Evolutionary conservation across 2,888 invertebrate genomes (phyloP).

Genomic region (Helobdella robusta): DNA sequence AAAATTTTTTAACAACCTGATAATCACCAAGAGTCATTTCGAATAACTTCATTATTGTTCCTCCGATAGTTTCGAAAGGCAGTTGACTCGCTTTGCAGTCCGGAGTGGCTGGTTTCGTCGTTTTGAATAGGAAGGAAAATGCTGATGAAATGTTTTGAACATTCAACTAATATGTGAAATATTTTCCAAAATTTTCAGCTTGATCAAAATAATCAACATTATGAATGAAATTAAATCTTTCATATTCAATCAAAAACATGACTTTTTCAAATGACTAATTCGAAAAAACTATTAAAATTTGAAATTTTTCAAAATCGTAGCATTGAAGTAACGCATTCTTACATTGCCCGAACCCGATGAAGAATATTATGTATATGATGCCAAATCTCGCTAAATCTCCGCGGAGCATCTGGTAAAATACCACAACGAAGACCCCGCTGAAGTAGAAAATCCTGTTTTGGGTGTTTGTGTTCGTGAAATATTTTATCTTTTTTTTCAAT

Average conservation of each 20-base stretch:
- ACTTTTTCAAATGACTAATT: too few species aligned
- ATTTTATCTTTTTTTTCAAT: too few species aligned
- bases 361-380: conserved; percentile 85
- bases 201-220: neutral
- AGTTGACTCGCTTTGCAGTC: too few species aligned
- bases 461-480: too few species aligned
- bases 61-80: conserved; percentile 67
- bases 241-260: neutral
- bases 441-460: conserved; percentile 76
- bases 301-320: too few species aligned
- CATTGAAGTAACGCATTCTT: conserved; percentile 53
- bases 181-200: neutral
- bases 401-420: conserved; percentile 98
- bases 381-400: conserved; percentile 97
- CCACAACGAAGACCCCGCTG: conserved; percentile 96
- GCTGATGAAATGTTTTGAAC: conserved; percentile 43
- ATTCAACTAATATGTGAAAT: neutral
- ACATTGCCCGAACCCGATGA: conserved; percentile 91
- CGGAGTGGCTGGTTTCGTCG: conserved; percentile 52
- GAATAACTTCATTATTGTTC: conserved; percentile 94
- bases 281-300: too few species aligned
- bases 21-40: conserved; percentile 87
- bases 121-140: conserved; percentile 75
- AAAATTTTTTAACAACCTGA: neutral
- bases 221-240: neutral